Evolutionary conservation across 2,888 invertebrate species (phyloP).

Genomic region (Pherbina coryleti): DNA sequence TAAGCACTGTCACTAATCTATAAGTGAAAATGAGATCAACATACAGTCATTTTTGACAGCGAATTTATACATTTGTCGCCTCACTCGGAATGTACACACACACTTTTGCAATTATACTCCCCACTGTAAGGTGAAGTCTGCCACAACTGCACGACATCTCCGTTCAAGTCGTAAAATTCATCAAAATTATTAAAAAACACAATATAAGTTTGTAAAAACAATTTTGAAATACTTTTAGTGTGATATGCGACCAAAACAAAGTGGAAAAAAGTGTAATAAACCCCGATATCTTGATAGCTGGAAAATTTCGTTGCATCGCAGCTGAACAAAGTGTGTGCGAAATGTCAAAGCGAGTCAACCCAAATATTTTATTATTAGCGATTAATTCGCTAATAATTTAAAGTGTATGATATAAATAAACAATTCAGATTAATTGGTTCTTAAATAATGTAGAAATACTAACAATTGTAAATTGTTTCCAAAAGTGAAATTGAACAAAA

Average conservation of each 20-base stretch:
- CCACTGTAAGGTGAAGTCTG: conserved; percentile 57
- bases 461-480: conserved; percentile 5
- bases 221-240: conserved; percentile 44
- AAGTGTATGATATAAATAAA: no score
- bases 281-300: neutral
- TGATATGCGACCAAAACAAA: conserved; percentile 11
- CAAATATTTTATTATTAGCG: neutral
- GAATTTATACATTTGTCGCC: neutral
- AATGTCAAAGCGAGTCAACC: conserved; percentile 8
- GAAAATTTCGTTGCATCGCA: neutral
- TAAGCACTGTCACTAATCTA: no score
- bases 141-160: conserved; percentile 49
- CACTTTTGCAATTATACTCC: conserved; percentile 32
- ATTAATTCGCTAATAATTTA: neutral
- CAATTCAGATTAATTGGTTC: neutral
- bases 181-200: conserved; percentile 43
- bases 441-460: neutral
- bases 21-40: neutral
- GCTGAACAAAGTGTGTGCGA: neutral
- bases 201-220: conserved; percentile 39
- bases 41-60: neutral
- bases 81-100: conserved; percentile 42
- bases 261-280: neutral
- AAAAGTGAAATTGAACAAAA: conserved; percentile 36
- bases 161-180: conserved; percentile 38